A percentile compares a stretch with the other conserved stretches of the same genome.
Conservation (phyloP, 1,140 invertebrate genomes). For the Euglossa dilemma region DNA sequence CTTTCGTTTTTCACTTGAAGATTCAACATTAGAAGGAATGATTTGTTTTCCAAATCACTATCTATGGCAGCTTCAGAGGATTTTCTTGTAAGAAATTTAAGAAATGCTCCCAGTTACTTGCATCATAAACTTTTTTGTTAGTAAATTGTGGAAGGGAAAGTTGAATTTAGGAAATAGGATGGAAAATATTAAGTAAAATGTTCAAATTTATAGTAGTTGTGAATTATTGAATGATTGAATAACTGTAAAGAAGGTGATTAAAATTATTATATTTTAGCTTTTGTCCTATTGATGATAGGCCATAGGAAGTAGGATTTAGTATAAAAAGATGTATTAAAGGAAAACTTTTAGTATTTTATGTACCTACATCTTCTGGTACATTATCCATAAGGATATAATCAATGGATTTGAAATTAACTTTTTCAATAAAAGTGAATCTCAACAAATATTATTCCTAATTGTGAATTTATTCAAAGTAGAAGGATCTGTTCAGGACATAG, state of each 20-base stretch:
- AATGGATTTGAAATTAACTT: not conserved
- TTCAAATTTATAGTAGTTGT: not conserved
- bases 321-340: not conserved
- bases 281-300: not conserved
- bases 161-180: conserved; percentile 8
- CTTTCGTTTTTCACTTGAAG: conserved; percentile 32
- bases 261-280: not conserved
- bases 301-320: not conserved
- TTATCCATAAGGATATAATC: not conserved
- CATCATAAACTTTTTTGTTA: conserved; percentile 7
- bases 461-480: not conserved
- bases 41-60: conserved; percentile 4
- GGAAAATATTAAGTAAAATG: conserved; percentile 1
- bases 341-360: not conserved
- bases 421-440: not conserved
- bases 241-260: not conserved
- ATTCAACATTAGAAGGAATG: conserved; percentile 13
- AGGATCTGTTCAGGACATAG: not conserved
- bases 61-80: not conserved
- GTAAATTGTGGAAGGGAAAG: conserved; percentile 35
- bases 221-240: not conserved
- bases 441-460: not conserved
- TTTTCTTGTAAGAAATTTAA: conserved; percentile 20
- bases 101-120: conserved; percentile 34
- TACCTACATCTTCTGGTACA: not conserved